Evolutionary conservation across 2,888 invertebrate genomes (phyloP).

Genomic region (Yponomeuta plumbellus): DNA sequence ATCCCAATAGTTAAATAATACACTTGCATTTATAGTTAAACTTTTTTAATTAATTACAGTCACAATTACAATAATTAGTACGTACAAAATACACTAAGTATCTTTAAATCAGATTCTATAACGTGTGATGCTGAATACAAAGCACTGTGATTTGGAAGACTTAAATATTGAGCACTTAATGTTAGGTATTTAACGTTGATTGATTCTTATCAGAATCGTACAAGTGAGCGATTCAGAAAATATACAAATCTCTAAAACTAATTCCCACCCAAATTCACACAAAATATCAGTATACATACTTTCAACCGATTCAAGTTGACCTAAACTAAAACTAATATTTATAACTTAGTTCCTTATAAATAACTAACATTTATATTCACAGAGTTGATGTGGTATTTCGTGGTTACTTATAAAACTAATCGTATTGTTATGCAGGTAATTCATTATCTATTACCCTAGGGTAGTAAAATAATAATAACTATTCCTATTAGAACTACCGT

Average conservation of each 20-base stretch:
- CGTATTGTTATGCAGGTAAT: conserved; percentile 8
- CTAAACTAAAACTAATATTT: conserved; percentile 10
- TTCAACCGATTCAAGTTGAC: not conserved
- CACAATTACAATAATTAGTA: not conserved
- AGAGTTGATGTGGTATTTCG: conserved; percentile 52
- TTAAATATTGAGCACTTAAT: not conserved
- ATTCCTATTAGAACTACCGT: no score
- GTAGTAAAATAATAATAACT: not conserved
- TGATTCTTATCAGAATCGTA: not conserved
- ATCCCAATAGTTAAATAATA: not conserved
- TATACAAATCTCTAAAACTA: not conserved
- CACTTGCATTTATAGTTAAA: not conserved
- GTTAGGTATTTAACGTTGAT: not conserved
- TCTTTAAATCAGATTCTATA: not conserved
- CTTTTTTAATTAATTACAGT: conserved; percentile 6
- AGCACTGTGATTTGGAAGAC: not conserved
- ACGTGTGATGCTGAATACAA: not conserved
- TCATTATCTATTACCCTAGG: not conserved
- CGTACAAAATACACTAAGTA: not conserved
- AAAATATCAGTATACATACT: not conserved
- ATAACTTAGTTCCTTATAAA: conserved; percentile 11
- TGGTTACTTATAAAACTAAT: conserved; percentile 5
- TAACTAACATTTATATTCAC: conserved; percentile 27
- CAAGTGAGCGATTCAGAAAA: not conserved
- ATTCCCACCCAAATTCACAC: not conserved